phyloP scores from a whole-genome alignment of 2,888 invertebrate species.

The Ctenicera cuprea region DNA sequence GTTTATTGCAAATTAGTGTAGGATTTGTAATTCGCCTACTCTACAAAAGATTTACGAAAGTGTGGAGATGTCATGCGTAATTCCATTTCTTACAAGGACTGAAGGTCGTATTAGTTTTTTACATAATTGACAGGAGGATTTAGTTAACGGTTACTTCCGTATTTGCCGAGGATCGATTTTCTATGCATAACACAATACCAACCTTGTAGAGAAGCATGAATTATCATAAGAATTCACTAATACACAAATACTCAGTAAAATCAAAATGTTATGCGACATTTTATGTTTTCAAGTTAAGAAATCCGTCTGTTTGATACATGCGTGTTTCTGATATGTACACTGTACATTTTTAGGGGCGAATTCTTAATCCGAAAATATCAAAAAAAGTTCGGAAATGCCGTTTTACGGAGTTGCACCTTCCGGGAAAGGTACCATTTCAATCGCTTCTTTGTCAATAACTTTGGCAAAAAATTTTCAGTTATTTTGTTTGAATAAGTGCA shows the following conservation, averaged over 20 bases:
- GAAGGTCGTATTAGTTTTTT: conserved; percentile 6
- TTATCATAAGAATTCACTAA: neutral
- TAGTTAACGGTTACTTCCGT: conserved; percentile 13
- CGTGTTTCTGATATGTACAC: too few species aligned
- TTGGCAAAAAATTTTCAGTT: too few species aligned
- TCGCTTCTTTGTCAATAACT: too few species aligned
- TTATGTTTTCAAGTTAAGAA: too few species aligned
- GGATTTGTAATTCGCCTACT: conserved; percentile 7
- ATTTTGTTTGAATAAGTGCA: too few species aligned
- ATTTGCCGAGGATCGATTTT: neutral
- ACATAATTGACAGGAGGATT: conserved; percentile 21
- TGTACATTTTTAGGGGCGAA: too few species aligned
- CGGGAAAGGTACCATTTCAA: too few species aligned
- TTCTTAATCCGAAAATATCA: too few species aligned
- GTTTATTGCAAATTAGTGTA: neutral
- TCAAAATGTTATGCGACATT: too few species aligned
- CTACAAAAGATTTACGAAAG: neutral
- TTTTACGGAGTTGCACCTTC: too few species aligned
- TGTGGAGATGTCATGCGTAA: conserved; percentile 4
- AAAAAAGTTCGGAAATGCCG: too few species aligned
- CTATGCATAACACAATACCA: conserved; percentile 2
- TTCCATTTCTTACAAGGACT: conserved; percentile 1
- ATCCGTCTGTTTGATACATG: too few species aligned
- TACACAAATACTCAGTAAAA: neutral
- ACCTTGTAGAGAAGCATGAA: neutral